Evolutionary conservation across 1,140 invertebrate species (phyloP), one percentile per base, ranked within the genome.

Genomic region (Bombus fervidus): DNA sequence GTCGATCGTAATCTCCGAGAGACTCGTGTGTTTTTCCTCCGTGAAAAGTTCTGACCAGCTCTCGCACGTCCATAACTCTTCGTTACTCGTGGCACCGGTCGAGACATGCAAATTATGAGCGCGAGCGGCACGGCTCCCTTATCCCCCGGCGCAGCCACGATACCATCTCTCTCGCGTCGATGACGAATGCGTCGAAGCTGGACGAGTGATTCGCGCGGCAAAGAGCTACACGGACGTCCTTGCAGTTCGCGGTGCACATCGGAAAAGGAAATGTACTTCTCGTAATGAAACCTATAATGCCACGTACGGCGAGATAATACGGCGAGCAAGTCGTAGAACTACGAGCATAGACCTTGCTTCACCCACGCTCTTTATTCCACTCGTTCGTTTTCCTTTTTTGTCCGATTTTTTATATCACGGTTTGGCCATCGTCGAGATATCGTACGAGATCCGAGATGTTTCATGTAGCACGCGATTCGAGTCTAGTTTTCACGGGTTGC

Each of bases 191-290:
- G 77, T 84, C 87, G 84, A 78, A 66, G 87, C 31, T 76, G 31
- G 87, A 57, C 72, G 75, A 82, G 69, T 74, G 74, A 73, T 82
- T 37, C 75, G 39, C 43, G 59, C 74, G 57, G 34, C 43, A 10
- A 53, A 47, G 59, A 87, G 77, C 43, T 83, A 87, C 75, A 80
- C 62, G 72, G 31, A 59, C 81, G 89, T 87, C 92, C 91, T 93
- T 92, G 89, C 86, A 37, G 69, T 39, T 37, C 74, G 73, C 82
- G n/a, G 22, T 34, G 71, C 13, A 22, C 28, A 31, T 89, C 90
- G 88, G 83, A 91, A 92, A 90, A 92, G 90, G 91, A 91, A 91
- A 92, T 88, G 88, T 83, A 87, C 79, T 85, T 86, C 91, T 87
- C 88, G 59, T 88, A 92, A 91, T 91, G 87, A 93, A 92, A 90